These are phyloP conservation scores for Zaprionus capensis DNA, from an alignment of 1,140 invertebrate genomes.

Conservation along the genomic window DNA sequence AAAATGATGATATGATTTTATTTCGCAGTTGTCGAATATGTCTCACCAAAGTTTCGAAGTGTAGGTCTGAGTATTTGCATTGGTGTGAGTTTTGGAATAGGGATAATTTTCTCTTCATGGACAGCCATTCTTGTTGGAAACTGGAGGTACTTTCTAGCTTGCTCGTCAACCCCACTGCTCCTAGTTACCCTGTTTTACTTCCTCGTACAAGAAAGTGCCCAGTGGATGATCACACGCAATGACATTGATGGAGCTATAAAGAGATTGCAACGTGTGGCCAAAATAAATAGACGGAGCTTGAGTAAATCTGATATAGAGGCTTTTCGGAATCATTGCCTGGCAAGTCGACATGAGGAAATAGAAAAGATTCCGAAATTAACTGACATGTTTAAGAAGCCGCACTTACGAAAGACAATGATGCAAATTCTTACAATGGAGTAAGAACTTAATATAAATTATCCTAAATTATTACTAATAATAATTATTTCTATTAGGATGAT, in stretches of 20 bases:
- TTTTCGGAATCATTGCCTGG: constrained; percentile 74
- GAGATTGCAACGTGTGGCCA: constrained; percentile 85
- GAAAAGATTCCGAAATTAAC: constrained; percentile 71
- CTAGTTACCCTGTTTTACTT: constrained; percentile 84
- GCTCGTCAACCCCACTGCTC: constrained; percentile 84
- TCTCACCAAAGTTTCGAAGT: constrained; percentile 85
- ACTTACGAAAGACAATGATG: constrained; percentile 34
- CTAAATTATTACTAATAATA: constrained; percentile 82
- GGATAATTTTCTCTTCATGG: constrained; percentile 85
- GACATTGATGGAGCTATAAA: constrained; percentile 85
- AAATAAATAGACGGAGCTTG: constrained; percentile 85
- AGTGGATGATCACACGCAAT: constrained; percentile 87
- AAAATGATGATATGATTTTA: constrained; percentile 55
- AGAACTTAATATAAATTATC: too few relatives aligned
- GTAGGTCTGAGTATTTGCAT: constrained; percentile 86
- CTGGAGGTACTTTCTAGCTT: constrained; percentile 85
- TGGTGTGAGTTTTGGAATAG: constrained; percentile 85
- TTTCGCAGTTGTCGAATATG: constrained; percentile 85
- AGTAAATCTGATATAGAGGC: constrained; percentile 78
- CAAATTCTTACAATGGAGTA: constrained; percentile 8
- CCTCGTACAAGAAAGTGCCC: constrained; percentile 86
- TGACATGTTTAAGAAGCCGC: constrained; percentile 49
- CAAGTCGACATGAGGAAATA: constrained; percentile 18
- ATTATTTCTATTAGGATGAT: constrained; percentile 85
- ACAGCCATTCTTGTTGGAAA: constrained; percentile 84